These are phyloP conservation scores for Bothrops jararaca DNA, from an alignment of 2,113 vertebrate species.

Conservation along the genomic window DNA sequence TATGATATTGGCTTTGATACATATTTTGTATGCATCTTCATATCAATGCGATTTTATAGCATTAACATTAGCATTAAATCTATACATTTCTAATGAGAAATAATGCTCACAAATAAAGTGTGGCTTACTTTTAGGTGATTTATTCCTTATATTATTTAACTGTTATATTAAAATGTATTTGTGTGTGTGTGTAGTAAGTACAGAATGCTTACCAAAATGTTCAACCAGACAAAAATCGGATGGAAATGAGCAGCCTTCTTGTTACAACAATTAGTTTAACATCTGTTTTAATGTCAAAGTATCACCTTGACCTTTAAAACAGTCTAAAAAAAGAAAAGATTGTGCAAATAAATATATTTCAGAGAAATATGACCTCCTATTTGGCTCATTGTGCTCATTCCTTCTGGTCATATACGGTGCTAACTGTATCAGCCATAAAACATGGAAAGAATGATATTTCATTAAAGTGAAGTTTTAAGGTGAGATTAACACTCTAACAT, in stretches of 20 bases:
- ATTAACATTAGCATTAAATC: neutral
- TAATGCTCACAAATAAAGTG: neutral
- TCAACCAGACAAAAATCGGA: neutral
- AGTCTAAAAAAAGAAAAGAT: neutral
- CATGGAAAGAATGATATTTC: neutral
- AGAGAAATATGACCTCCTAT: neutral
- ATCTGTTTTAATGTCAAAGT: neutral
- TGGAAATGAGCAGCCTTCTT: neutral
- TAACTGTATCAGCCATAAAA: neutral
- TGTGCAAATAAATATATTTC: neutral
- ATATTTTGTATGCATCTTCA: neutral
- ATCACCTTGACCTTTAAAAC: neutral
- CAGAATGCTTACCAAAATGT: neutral
- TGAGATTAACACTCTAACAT: neutral
- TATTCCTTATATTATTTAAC: neutral
- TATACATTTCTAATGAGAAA: neutral
- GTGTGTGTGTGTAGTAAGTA: neutral
- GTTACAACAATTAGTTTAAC: neutral
- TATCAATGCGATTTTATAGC: conserved; percentile 10
- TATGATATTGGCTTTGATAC: conserved; percentile 25
- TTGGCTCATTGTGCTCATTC: neutral
- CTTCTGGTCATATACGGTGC: neutral
- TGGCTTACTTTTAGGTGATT: neutral
- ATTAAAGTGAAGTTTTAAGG: neutral
- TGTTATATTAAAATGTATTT: neutral